These are phyloP conservation scores for Dilophus febrilis DNA, from an alignment of 2,888 invertebrate species.

Conservation along the genomic window DNA sequence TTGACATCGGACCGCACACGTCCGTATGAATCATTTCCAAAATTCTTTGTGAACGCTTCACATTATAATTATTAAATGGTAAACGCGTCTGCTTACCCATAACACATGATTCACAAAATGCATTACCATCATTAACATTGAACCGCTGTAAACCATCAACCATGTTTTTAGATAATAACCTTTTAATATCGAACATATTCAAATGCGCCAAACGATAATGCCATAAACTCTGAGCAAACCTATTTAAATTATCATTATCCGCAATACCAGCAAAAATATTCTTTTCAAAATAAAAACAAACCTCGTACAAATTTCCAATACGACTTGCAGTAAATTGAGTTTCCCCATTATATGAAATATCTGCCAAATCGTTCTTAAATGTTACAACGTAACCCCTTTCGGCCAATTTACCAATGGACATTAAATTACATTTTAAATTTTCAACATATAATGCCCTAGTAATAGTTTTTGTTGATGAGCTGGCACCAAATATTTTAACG, in stretches of 20 bases:
- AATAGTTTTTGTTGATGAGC: too few relatives aligned
- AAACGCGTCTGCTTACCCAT: conserved; percentile 3
- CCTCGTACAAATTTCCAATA: not conserved
- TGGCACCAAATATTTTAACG: too few relatives aligned
- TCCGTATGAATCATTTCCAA: conserved; percentile 3
- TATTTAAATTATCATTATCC: not conserved
- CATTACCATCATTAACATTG: not conserved
- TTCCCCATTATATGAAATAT: too few relatives aligned
- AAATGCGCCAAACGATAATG: conserved; percentile 2
- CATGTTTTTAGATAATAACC: not conserved
- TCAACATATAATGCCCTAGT: too few relatives aligned
- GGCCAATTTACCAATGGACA: too few relatives aligned
- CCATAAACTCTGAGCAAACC: not conserved
- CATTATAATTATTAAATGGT: not conserved
- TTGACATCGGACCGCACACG: conserved; percentile 1
- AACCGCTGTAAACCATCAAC: not conserved
- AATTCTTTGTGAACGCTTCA: not conserved
- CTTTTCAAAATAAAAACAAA: too few relatives aligned
- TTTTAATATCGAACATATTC: not conserved
- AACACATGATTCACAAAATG: conserved; percentile 3
- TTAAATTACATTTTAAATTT: too few relatives aligned
- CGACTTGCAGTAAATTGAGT: not conserved
- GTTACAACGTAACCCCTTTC: too few relatives aligned
- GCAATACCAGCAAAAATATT: not conserved
- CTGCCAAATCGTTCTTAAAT: too few relatives aligned